Conservation (phyloP, 1,140 invertebrate species). For the Tetragonula clypearis region DNA sequence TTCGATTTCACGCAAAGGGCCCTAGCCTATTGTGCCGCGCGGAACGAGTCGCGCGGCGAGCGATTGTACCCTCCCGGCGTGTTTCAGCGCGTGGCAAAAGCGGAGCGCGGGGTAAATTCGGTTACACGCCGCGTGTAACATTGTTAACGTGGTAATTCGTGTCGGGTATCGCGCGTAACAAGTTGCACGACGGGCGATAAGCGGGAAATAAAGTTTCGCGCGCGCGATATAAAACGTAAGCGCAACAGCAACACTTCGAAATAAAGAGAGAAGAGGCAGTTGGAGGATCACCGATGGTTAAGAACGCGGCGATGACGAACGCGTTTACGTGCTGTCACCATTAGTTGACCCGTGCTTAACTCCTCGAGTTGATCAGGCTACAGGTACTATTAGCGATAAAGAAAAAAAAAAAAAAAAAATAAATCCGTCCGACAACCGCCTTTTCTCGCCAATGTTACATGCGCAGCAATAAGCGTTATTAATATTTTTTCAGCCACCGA, state of each 20-base stretch:
- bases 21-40: no score
- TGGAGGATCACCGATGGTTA: no score
- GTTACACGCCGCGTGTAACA: constrained; percentile 13
- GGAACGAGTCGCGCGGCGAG: no score
- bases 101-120: constrained; percentile 2
- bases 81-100: constrained; percentile 4
- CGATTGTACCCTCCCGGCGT: no score
- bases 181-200: constrained; percentile 43
- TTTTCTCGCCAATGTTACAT: not conserved
- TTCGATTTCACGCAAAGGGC: not conserved
- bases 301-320: not conserved
- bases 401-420: no score
- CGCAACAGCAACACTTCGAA: not conserved
- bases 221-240: not conserved
- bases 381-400: constrained; percentile 23
- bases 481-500: not conserved
- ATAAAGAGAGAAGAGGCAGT: not conserved
- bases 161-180: constrained; percentile 19
- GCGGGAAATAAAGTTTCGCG: constrained; percentile 45
- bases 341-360: not conserved
- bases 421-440: not conserved
- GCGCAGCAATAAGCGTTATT: constrained; percentile 10
- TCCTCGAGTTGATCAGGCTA: constrained; percentile 17
- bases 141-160: constrained; percentile 44
- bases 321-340: not conserved